A percentile compares a stretch with the other conserved stretches of the same genome.
phyloP scores from a whole-genome alignment of 2,888 invertebrate genomes.

The Brachylomia viminalis region DNA sequence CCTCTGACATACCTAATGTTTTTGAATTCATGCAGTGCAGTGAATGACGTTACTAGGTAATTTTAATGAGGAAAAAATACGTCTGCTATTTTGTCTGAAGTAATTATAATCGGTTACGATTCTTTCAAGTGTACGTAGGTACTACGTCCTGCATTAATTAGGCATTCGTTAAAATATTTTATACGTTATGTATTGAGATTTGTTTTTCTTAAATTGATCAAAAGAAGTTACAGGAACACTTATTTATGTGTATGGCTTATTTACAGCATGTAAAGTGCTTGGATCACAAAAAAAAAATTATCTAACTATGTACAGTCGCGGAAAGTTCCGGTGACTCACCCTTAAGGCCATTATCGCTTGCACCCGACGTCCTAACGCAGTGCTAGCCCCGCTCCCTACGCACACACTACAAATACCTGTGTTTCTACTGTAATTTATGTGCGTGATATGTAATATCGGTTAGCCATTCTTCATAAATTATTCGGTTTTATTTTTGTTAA shows the following conservation, averaged over 20 bases:
- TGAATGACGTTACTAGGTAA: neutral
- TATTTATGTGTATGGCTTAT: neutral
- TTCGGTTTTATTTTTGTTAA: no score
- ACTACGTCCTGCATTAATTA: neutral
- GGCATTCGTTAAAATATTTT: neutral
- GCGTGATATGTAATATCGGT: no score
- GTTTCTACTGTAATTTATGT: no score
- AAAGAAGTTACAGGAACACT: neutral
- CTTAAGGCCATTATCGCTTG: no score
- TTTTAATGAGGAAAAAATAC: neutral
- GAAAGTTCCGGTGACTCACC: no score
- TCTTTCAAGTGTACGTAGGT: neutral
- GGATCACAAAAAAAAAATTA: neutral
- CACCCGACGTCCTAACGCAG: no score
- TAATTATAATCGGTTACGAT: neutral
- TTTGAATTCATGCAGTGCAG: neutral
- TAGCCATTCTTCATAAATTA: no score
- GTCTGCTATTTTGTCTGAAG: neutral
- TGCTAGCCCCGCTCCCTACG: no score
- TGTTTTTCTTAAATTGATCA: neutral
- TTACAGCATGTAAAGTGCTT: neutral
- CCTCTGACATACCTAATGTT: no score
- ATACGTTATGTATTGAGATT: neutral
- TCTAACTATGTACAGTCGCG: no score
- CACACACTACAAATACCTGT: no score